phyloP scores from a whole-genome alignment of 2,113 vertebrate species.

The Pithys albifrons region DNA sequence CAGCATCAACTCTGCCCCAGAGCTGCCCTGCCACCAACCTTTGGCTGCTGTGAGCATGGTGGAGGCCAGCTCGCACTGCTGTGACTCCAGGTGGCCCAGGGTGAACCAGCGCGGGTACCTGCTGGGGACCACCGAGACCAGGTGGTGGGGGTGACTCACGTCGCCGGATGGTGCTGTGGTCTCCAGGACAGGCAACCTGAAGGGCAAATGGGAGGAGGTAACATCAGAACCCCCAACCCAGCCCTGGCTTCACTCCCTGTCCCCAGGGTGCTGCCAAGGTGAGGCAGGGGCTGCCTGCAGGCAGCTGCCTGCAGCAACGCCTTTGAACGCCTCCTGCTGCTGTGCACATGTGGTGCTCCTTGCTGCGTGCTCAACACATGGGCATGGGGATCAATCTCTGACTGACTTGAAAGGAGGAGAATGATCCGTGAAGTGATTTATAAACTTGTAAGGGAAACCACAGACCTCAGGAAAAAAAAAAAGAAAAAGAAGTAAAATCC shows the following conservation, averaged over 20 bases:
- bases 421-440: constrained; percentile 54
- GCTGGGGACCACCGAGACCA: constrained; percentile 94
- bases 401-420: constrained; percentile 53
- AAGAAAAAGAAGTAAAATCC: background rate
- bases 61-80: constrained; percentile 97
- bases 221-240: background rate
- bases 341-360: background rate
- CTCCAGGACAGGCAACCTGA: constrained; percentile 93
- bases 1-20: background rate
- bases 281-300: background rate
- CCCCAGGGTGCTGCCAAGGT: background rate
- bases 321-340: constrained; percentile 24
- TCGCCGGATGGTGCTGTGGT: constrained; percentile 87
- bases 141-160: constrained; percentile 90
- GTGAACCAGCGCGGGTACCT: constrained; percentile 98
- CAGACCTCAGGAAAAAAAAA: background rate
- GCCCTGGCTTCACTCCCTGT: background rate
- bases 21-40: constrained; percentile 71
- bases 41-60: constrained; percentile 98
- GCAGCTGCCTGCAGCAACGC: background rate
- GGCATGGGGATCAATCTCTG: constrained; percentile 25
- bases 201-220: constrained; percentile 12
- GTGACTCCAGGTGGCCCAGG: constrained; percentile 95
- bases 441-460: constrained; percentile 56
- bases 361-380: constrained; percentile 43